phyloP scores from a whole-genome alignment of 2,888 invertebrate genomes.

The Lithophane semibrunnea region DNA sequence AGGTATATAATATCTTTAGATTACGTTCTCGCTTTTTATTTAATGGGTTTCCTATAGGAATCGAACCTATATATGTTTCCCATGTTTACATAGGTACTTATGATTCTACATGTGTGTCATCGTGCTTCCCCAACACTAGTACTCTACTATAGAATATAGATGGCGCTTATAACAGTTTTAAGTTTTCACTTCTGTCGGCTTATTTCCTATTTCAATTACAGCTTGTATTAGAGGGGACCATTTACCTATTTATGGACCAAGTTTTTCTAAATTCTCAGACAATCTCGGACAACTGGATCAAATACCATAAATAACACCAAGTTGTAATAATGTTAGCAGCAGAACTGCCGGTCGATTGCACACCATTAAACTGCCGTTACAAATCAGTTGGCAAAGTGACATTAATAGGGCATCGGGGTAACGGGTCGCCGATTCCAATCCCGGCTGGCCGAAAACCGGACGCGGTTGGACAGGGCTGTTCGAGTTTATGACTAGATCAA shows the following conservation, averaged over 20 bases:
- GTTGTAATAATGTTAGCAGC: slow-evolving; percentile 43
- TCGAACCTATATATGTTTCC: too few relatives aligned
- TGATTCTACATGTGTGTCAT: too few relatives aligned
- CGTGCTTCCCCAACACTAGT: too few relatives aligned
- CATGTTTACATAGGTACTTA: too few relatives aligned
- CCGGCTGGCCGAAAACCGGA: slow-evolving; percentile 34
- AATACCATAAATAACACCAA: slow-evolving; percentile 4
- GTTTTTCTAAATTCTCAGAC: background rate
- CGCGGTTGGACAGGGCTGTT: slow-evolving; percentile 24
- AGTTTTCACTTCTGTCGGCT: too few relatives aligned
- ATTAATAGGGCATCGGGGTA: slow-evolving; percentile 64
- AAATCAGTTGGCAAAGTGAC: slow-evolving; percentile 62
- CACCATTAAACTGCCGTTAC: slow-evolving; percentile 55
- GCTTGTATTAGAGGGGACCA: background rate
- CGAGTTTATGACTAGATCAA: slow-evolving; percentile 38
- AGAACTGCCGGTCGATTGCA: slow-evolving; percentile 31
- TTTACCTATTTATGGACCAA: background rate
- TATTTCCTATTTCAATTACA: background rate
- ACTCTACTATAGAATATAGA: too few relatives aligned
- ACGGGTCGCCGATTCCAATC: slow-evolving; percentile 62
- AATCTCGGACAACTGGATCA: slow-evolving; percentile 17
- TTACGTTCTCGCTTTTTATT: too few relatives aligned
- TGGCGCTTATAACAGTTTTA: too few relatives aligned
- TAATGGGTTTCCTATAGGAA: too few relatives aligned
- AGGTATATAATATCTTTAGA: too few relatives aligned